Evolutionary conservation across 2,888 invertebrate species (phyloP), one percentile per base, ranked within the genome.

Genomic region (Muscina levida): DNA sequence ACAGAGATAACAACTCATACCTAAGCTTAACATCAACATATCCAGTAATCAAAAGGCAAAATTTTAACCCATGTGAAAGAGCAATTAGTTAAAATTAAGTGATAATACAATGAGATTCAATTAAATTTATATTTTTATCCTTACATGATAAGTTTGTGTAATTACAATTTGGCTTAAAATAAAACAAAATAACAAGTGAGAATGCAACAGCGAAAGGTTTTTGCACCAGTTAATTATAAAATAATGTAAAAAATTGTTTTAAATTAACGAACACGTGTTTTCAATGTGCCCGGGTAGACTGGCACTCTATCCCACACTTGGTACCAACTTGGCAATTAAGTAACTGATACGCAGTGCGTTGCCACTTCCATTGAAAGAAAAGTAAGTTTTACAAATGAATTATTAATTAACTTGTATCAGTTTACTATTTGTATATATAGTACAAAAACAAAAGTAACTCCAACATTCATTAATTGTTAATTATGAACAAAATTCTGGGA

Each of bases 351-450:
- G 44, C 11, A 10, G 3, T 19, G 51, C n/a, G n/a, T n/a, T n/a
- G n/a, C n/a, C n/a, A n/a, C 22, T 6, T 22, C 48, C n/a, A 15
- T 15, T 15, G 1, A 31, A 11, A 62, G 39, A 42, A 0, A 62
- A 42, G 62, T 62, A 62, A 62, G 62, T 62, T 62, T 62, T 62
- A 42, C 37, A 59, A 59, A 59, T 62, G 19, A 42, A 62, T 62
- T 62, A 39, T 62, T 39, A 62, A 62, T 42, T 19, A 42, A 24
- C 24, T 53, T 2, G 17, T 3, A 19, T 10, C 13, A 11, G 10
- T 48, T 53, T 51, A 10, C 22, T 22, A 37, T 37, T 51, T 46
- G n/a, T n/a, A n/a, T n/a, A n/a, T n/a, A n/a, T n/a, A n/a, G n/a
- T n/a, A n/a, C n/a, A n/a, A n/a, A n/a, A n/a, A n/a, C n/a, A n/a